Evolutionary conservation across 2,888 invertebrate species (phyloP).

Genomic region (Teleiodes luculella): DNA sequence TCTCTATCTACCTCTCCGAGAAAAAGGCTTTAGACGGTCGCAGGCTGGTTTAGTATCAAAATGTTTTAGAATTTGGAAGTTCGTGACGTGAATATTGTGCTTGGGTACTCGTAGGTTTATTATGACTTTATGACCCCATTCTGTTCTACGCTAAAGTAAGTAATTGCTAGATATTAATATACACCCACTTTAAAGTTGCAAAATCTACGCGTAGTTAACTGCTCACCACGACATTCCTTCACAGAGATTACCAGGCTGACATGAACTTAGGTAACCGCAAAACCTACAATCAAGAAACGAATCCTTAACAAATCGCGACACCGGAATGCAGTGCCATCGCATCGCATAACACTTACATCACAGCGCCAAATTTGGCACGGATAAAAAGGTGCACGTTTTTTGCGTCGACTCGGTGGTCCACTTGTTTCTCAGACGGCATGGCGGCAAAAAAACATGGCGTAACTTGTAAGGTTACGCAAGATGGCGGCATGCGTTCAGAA

Average conservation of each 20-base stretch:
- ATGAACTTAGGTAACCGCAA: slow-evolving; percentile 5
- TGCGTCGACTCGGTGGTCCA: slow-evolving; percentile 12
- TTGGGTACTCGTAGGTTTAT: no score
- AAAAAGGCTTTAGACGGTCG: no score
- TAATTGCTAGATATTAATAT: no score
- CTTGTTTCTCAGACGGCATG: slow-evolving; percentile 51
- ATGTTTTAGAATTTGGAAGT: no score
- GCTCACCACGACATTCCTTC: neutral
- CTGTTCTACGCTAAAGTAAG: no score
- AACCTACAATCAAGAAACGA: slow-evolving; percentile 9
- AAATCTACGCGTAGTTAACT: neutral
- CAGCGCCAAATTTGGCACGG: slow-evolving; percentile 4
- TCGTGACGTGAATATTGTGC: no score
- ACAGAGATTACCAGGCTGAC: neutral
- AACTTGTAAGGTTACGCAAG: slow-evolving; percentile 32
- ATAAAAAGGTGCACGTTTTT: slow-evolving; percentile 8
- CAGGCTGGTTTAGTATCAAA: no score
- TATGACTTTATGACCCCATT: no score
- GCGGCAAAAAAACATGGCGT: slow-evolving; percentile 45
- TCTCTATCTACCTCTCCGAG: no score
- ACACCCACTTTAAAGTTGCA: no score
- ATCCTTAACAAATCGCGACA: slow-evolving; percentile 7
- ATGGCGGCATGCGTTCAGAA: slow-evolving; percentile 19
- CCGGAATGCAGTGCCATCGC: slow-evolving; percentile 16
- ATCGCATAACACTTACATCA: slow-evolving; percentile 35